Conservation (phyloP, 1,140 invertebrate species). For the Trichonephila clavata region DNA sequence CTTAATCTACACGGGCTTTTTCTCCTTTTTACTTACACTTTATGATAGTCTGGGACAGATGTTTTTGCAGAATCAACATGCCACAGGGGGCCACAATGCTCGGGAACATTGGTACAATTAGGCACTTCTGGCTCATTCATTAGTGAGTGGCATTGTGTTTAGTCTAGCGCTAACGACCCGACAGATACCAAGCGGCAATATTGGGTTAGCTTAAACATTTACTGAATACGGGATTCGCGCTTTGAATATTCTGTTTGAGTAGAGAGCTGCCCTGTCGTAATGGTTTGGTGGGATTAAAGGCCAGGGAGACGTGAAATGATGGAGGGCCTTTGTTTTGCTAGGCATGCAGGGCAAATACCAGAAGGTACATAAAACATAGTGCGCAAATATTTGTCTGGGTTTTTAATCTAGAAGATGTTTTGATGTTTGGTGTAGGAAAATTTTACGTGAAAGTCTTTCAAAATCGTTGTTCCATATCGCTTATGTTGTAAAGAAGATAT, state of each 20-base stretch:
- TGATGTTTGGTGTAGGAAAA: no score
- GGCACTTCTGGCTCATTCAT: conserved; percentile 1
- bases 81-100: neutral
- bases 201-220: conserved; percentile 23
- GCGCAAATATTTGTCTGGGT: no score
- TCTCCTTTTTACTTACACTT: neutral
- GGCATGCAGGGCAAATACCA: neutral
- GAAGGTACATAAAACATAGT: neutral
- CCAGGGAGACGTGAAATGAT: neutral
- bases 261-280: neutral
- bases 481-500: no score
- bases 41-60: neutral
- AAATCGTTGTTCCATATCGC: no score
- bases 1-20: neutral
- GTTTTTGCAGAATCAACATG: neutral
- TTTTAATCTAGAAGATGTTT: no score
- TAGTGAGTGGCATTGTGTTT: conserved; percentile 15
- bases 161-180: neutral
- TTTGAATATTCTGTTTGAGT: conserved; percentile 23
- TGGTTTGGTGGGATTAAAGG: neutral
- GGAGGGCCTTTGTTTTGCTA: neutral
- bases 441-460: no score
- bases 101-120: neutral
- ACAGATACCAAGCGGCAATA: neutral
- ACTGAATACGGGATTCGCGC: neutral